Conservation (phyloP, 2,888 invertebrate genomes). For the Palloptera scutellata region DNA sequence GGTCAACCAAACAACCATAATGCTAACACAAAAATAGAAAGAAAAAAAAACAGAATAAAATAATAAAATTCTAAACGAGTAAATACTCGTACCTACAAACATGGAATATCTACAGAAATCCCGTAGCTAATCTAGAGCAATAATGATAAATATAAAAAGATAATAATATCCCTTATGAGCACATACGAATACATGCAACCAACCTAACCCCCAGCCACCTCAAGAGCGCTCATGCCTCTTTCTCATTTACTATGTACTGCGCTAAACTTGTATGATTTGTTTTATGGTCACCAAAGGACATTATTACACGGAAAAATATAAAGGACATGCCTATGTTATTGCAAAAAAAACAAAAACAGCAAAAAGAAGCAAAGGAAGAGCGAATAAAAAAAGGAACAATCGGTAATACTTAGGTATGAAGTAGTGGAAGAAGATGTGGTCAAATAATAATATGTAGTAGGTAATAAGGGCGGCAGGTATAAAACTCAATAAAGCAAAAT, state of each 20-base stretch:
- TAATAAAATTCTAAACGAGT: no score
- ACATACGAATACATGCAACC: conserved; percentile 2
- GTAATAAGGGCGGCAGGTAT: background rate
- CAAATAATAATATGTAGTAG: background rate
- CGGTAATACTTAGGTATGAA: background rate
- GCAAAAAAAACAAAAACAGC: background rate
- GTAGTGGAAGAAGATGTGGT: background rate
- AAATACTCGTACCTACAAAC: background rate
- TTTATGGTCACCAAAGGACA: conserved; percentile 55
- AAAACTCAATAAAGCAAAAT: conserved; percentile 21
- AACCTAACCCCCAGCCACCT: background rate
- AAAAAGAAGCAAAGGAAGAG: no score
- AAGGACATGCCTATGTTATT: background rate
- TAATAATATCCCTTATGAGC: conserved; percentile 25
- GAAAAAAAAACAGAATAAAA: no score
- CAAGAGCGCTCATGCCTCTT: background rate
- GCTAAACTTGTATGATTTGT: conserved; percentile 53
- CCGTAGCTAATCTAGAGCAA: conserved; percentile 58
- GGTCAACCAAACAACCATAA: conserved; percentile 20
- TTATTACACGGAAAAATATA: conserved; percentile 50
- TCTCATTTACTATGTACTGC: background rate
- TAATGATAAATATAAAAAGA: conserved; percentile 53
- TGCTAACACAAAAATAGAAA: no score
- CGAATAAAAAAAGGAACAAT: no score
- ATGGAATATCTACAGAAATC: conserved; percentile 38